Percentiles rank a stretch among this genome's conserved stretches.
Evolutionary conservation across 2,888 invertebrate species (phyloP).

Genomic region (Plebejus anna): DNA sequence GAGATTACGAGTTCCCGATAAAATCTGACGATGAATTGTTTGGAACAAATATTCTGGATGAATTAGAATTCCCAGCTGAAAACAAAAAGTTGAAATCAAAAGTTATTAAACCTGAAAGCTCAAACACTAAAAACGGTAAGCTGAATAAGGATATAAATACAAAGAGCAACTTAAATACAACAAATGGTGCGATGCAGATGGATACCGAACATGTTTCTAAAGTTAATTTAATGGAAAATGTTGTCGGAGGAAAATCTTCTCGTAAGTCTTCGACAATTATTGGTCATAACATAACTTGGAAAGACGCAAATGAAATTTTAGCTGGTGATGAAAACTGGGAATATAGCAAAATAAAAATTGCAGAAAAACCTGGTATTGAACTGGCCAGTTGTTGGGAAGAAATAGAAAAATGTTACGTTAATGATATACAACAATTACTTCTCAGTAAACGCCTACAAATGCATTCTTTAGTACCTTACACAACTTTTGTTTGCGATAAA

Average conservation of each 20-base stretch:
- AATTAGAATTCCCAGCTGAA: conserved; percentile 59
- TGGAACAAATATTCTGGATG: conserved; percentile 59
- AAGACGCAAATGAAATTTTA: conserved; percentile 51
- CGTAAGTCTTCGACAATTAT: not conserved
- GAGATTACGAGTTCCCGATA: conserved; percentile 57
- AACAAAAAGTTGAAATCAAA: conserved; percentile 61
- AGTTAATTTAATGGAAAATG: conserved; percentile 39
- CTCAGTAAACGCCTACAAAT: conserved; percentile 78
- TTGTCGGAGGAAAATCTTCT: not conserved
- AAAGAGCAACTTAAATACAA: not conserved
- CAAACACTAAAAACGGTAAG: conserved; percentile 50
- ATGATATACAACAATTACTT: conserved; percentile 78
- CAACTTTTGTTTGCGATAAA: conserved; percentile 73
- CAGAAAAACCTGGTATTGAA: conserved; percentile 54
- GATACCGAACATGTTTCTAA: conserved; percentile 47
- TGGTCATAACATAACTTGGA: conserved; percentile 39
- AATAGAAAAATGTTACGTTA: conserved; percentile 70
- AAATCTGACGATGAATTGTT: conserved; percentile 61
- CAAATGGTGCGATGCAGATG: conserved; percentile 31
- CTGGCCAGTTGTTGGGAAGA: conserved; percentile 76
- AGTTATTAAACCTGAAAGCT: conserved; percentile 58
- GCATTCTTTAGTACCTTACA: conserved; percentile 78
- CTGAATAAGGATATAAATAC: conserved; percentile 46
- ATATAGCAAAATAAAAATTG: conserved; percentile 64
- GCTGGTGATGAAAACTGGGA: conserved; percentile 72